phyloP scores from a whole-genome alignment of 2,113 vertebrate genomes.

The Apistogramma diplotaenia region DNA sequence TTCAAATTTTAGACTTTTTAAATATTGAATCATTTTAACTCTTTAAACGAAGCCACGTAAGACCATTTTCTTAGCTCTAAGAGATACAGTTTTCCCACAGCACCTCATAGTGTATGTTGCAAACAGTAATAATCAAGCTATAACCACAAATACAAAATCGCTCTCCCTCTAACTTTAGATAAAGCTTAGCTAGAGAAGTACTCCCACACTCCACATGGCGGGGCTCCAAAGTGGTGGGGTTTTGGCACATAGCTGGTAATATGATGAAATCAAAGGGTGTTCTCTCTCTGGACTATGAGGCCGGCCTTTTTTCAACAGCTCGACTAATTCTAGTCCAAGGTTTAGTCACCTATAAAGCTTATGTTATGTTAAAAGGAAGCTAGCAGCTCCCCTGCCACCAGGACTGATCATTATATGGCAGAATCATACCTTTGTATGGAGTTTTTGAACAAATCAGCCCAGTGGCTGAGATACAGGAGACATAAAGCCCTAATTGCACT shows the following conservation, averaged over 20 bases:
- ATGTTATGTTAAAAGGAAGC: conserved; percentile 14
- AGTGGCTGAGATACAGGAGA: not conserved
- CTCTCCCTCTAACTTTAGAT: conserved; percentile 7
- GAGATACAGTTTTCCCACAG: not conserved
- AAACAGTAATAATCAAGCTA: not conserved
- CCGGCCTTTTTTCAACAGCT: conserved; percentile 34
- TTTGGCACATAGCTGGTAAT: conserved; percentile 56
- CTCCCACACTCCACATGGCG: conserved; percentile 43
- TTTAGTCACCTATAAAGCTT: conserved; percentile 36
- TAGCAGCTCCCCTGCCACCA: not conserved
- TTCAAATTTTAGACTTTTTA: not conserved
- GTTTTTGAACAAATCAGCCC: not conserved
- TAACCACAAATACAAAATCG: not conserved
- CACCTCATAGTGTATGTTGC: not conserved
- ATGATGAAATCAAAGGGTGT: conserved; percentile 50
- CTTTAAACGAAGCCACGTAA: not conserved
- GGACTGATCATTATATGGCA: not conserved
- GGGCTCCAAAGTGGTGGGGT: conserved; percentile 32
- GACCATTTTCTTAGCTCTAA: not conserved
- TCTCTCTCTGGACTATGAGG: conserved; percentile 27
- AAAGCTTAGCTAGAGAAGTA: conserved; percentile 17
- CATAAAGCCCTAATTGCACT: not conserved
- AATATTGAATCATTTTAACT: not conserved
- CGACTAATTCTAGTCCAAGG: conserved; percentile 49
- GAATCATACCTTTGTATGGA: not conserved